Conservation (phyloP, 2,113 vertebrate species). For the Sylvilagus bachmani region DNA sequence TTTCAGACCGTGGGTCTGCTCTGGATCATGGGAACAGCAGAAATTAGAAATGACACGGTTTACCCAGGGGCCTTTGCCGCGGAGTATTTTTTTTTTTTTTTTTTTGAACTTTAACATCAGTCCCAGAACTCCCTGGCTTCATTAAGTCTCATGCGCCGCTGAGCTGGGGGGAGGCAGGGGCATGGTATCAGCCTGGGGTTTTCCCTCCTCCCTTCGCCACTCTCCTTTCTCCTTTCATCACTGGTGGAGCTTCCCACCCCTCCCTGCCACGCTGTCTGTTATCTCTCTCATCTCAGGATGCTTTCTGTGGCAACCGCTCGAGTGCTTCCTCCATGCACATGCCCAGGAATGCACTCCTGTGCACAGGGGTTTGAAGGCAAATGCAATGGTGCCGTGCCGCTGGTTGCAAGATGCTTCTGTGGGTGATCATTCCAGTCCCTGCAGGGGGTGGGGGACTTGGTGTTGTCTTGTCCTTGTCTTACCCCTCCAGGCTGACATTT, state of each 20-base stretch:
- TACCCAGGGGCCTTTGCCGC: slow-evolving; percentile 93
- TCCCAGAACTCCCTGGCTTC: slow-evolving; percentile 89
- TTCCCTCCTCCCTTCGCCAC: background rate
- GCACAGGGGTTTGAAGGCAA: slow-evolving; percentile 1
- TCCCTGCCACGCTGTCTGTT: slow-evolving; percentile 5
- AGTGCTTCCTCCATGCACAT: background rate
- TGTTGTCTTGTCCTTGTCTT: background rate
- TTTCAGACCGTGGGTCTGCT: slow-evolving; percentile 94
- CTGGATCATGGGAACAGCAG: slow-evolving; percentile 91
- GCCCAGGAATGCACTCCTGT: background rate
- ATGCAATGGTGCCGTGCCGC: background rate
- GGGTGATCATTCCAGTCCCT: slow-evolving; percentile 5
- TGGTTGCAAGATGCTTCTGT: background rate
- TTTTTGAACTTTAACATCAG: slow-evolving; percentile 83
- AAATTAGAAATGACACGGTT: slow-evolving; percentile 95
- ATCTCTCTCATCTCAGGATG: slow-evolving; percentile 58
- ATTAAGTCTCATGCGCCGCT: slow-evolving; percentile 85
- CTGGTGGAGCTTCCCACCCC: slow-evolving; percentile 51
- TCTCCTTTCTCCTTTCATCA: slow-evolving; percentile 67
- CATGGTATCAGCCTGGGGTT: slow-evolving; percentile 78
- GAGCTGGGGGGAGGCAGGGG: slow-evolving; percentile 86
- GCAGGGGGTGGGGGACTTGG: no score
- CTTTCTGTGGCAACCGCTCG: background rate
- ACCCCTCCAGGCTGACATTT: slow-evolving; percentile 83
- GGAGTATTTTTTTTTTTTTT: slow-evolving; percentile 76